These are phyloP conservation scores for Pissodes strobi DNA, from an alignment of 1,140 invertebrate species.

Conservation along the genomic window DNA sequence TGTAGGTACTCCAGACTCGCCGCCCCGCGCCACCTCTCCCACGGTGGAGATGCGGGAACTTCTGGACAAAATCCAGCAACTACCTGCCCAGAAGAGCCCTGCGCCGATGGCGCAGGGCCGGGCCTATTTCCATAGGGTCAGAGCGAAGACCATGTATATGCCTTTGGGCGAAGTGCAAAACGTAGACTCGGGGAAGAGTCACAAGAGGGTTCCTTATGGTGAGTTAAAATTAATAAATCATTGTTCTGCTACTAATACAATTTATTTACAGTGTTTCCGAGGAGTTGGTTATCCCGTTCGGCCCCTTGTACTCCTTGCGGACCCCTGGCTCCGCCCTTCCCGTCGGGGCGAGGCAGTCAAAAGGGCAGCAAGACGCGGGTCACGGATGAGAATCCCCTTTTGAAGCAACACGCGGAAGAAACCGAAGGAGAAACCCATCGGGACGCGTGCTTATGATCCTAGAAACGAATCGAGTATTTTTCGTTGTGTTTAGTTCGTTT, in stretches of 20 bases:
- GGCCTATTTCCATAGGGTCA: conserved; percentile 51
- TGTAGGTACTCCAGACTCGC: conserved; percentile 66
- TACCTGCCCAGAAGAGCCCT: conserved; percentile 58
- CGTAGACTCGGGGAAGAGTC: conserved; percentile 23
- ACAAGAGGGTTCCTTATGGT: conserved; percentile 33
- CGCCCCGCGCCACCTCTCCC: conserved; percentile 76
- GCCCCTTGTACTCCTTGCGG: conserved; percentile 76
- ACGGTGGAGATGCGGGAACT: conserved; percentile 71
- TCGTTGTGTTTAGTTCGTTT: background rate
- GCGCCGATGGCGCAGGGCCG: conserved; percentile 31
- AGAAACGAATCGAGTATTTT: background rate
- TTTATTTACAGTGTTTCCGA: conserved; percentile 49
- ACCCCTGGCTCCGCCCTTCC: conserved; percentile 60
- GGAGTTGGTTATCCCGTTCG: conserved; percentile 70
- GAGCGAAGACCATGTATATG: conserved; percentile 65
- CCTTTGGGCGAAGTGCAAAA: conserved; percentile 54
- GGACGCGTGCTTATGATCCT: conserved; percentile 43
- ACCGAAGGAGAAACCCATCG: conserved; percentile 55
- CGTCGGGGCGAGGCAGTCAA: conserved; percentile 58
- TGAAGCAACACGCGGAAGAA: conserved; percentile 56
- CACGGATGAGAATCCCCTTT: conserved; percentile 65
- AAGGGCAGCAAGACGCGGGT: conserved; percentile 59
- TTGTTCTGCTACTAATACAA: too few relatives aligned
- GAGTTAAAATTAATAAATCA: conserved; percentile 2
- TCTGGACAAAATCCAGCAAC: conserved; percentile 70